A percentile compares a stretch with the other conserved stretches of the same genome.
Evolutionary conservation across 2,797 vertebrate genomes (phyloP).

Genomic region (Rhynchonycteris naso): DNA sequence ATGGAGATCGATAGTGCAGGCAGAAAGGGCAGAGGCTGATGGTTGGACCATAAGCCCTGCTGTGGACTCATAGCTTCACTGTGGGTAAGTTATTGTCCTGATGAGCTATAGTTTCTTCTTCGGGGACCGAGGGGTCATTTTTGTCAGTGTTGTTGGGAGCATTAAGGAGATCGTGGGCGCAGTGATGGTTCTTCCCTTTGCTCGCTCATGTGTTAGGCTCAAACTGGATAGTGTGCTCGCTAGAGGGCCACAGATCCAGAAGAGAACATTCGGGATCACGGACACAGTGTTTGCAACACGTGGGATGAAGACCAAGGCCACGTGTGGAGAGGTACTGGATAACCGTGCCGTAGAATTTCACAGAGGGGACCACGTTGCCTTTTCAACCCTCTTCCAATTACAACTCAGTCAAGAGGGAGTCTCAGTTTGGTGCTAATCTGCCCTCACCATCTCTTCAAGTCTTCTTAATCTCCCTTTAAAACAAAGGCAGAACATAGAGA

Average conservation of each 20-base stretch:
- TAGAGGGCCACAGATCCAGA: not conserved
- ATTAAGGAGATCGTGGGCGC: too few species aligned
- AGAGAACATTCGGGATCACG: not conserved
- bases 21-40: not conserved
- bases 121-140: not conserved
- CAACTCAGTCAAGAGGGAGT: not conserved
- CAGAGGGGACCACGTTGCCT: not conserved
- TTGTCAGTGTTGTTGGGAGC: not conserved
- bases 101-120: not conserved
- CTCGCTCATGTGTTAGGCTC: not conserved
- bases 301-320: not conserved
- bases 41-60: not conserved
- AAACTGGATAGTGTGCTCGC: not conserved
- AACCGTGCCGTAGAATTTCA: rapidly evolving
- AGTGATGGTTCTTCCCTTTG: not conserved
- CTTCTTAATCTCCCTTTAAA: not conserved
- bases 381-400: not conserved
- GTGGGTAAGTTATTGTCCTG: not conserved
- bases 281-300: too few species aligned
- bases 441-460: not conserved
- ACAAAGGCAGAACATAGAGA: not conserved
- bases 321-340: rapidly evolving
- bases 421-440: not conserved
- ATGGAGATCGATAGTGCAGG: not conserved
- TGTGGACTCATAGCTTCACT: not conserved